Base-by-base conservation (phyloP, 2,797 vertebrate genomes). In the Limnodromus scolopaceus region DNA sequence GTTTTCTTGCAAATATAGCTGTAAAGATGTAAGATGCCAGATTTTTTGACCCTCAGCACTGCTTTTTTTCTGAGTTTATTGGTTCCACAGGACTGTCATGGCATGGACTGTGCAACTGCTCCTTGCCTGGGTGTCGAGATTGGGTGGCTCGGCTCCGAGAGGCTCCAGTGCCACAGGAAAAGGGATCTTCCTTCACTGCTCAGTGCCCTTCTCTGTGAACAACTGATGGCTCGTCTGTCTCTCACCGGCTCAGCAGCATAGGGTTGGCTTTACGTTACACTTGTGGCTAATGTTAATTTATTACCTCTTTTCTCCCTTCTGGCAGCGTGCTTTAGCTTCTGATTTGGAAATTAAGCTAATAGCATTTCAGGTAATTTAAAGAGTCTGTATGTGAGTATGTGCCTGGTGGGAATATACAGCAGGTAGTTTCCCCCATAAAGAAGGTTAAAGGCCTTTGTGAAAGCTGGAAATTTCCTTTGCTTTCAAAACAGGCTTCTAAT, bases 401-500 rank as follows among this genome's bases (percentile, higher is more conserved):
- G 48, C 77, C 80, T 76, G 74, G 66, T 82, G 87, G 94, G 89
- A 82, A 79, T 17, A 71, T 63, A 38, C 32, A 51, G 80, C 90
- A 88, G 85, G 93, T 93, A 76, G n/a, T 82, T 96, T 70, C 92
- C 87, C 70, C 28, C 89, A 64, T 32, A 23, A 61, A 74, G 70
- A 63, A 90, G 80, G 91, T 84, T 49, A 84, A 86, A 89, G 93
- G 80, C 80, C 66, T 58, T 65, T 41, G 77, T 64, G 87, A 90
- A 68, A 66, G 76, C 91, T 96, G 93, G 91, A 96, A 87, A 94
- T 90, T 95, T 96, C 93, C 94, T 96, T 87, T 92, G 72, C 89
- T 92, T 95, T 95, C 91, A 69, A 88, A 96, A 75, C 83, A 84
- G 48, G 61, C 77, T 90, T 70, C 71, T 84, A 34, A 82, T 87